Evolutionary conservation across 2,888 invertebrate genomes (phyloP), one percentile per base, ranked within the genome.

Genomic region (Acanthosepion lycidas): DNA sequence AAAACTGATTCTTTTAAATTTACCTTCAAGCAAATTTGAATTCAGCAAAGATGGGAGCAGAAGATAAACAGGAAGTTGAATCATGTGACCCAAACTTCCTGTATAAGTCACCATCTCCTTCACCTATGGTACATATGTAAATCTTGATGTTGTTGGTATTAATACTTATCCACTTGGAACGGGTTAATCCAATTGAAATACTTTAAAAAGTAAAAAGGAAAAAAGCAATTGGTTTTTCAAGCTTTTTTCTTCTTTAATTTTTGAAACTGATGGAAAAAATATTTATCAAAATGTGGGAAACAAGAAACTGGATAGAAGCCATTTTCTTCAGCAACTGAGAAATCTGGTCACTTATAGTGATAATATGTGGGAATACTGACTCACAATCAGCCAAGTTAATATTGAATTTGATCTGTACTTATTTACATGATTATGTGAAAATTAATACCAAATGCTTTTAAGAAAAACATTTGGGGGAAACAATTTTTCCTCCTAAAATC

Each of bases 21-120:
- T 23, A 28, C 26, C 26, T 26, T 64, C 23, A 23, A 64, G 64
- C 64, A 64, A 64, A 64, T 64, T 64, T 64, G 64, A 26, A 64
- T 64, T 26, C 64, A 64, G 23, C 64, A 64, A 64, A 26, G 64
- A 64, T 26, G 64, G 64, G 26, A 64, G 64, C 64, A 64, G 26
- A 64, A 64, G 64, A 64, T 64, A 64, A 64, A 64, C 64, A 64
- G 64, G 64, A 64, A 64, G 64, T 64, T 64, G 64, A 64, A 64
- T 64, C 64, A 64, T 64, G 28, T 64, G 64, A 64, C 64, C 64
- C 28, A 64, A 64, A 64, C 64, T 64, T 64, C 64, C 64, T 64
- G 64, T 64, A 23, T 64, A 64, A 26, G 64, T 64, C 64, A 64
- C 8, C 64, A 8, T 28, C 26, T 23, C 28, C 6, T 64, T 64